Conservation (phyloP, 2,888 invertebrate species). For the Oscheius sp. region DNA sequence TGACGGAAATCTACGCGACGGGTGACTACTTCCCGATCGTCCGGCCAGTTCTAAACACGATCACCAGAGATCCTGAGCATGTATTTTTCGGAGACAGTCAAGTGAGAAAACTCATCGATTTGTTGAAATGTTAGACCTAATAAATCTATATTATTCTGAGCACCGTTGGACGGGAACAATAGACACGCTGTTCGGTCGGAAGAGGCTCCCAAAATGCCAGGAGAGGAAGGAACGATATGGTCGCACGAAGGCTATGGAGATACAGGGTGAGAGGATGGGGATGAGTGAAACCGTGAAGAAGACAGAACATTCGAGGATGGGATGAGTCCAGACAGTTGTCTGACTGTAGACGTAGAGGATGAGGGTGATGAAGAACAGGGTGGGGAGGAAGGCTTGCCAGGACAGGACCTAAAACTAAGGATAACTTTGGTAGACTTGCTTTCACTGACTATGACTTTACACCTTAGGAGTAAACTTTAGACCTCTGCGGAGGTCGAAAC, state of each 20-base stretch:
- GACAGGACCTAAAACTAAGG: slow-evolving; percentile 19
- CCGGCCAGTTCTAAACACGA: slow-evolving; percentile 44
- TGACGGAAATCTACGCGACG: slow-evolving; percentile 34
- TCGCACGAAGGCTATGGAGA: slow-evolving; percentile 13
- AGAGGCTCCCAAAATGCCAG: slow-evolving; percentile 28
- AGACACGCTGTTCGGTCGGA: not conserved
- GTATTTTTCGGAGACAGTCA: slow-evolving; percentile 42
- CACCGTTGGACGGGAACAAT: not conserved
- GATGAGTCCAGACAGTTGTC: slow-evolving; percentile 5
- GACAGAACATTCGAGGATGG: slow-evolving; percentile 18
- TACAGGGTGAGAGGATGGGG: slow-evolving; percentile 20
- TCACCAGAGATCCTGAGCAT: slow-evolving; percentile 43
- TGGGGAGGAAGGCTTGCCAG: slow-evolving; percentile 18
- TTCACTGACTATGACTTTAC: not conserved
- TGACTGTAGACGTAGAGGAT: slow-evolving; percentile 3
- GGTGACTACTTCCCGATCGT: slow-evolving; percentile 56
- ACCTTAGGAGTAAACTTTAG: not conserved
- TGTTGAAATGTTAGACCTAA: slow-evolving; percentile 26
- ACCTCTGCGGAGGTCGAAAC: not conserved
- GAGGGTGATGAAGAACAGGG: slow-evolving; percentile 11
- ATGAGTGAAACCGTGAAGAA: slow-evolving; percentile 19
- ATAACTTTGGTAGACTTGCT: not conserved
- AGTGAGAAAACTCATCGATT: slow-evolving; percentile 7
- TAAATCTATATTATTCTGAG: slow-evolving; percentile 19
- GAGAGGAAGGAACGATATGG: slow-evolving; percentile 19